These are phyloP conservation scores for Campoplex capitator DNA, from an alignment of 2,888 invertebrate species.

Conservation along the genomic window DNA sequence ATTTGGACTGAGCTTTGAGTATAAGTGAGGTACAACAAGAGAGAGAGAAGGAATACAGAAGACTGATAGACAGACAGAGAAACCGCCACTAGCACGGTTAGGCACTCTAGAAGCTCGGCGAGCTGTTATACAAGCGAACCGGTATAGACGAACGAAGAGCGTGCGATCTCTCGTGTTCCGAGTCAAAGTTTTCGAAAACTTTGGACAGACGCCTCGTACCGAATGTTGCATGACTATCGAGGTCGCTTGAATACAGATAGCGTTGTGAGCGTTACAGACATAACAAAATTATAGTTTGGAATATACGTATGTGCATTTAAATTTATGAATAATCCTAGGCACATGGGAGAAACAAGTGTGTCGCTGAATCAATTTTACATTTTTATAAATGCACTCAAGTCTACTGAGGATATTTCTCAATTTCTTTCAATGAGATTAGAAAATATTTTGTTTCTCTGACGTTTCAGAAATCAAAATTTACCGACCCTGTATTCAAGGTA, in stretches of 20 bases:
- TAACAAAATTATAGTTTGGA: not conserved
- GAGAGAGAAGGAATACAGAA: conserved; percentile 25
- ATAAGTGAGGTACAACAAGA: conserved; percentile 22
- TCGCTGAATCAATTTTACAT: conserved; percentile 8
- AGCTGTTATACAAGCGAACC: conserved; percentile 48
- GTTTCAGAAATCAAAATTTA: not conserved
- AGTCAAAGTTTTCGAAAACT: conserved; percentile 63
- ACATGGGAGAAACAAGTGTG: not conserved
- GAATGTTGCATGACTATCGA: conserved; percentile 59
- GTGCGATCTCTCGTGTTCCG: conserved; percentile 57
- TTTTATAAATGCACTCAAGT: not conserved
- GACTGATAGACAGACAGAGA: conserved; percentile 15
- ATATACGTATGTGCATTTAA: not conserved
- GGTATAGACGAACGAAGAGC: conserved; percentile 32
- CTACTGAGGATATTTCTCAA: not conserved
- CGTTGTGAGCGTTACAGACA: conserved; percentile 10
- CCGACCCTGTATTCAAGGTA: not conserved
- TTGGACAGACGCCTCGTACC: conserved; percentile 59
- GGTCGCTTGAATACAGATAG: conserved; percentile 31
- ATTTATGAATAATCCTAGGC: not conserved
- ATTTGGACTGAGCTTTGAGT: conserved; percentile 37
- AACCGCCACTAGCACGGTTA: conserved; percentile 33
- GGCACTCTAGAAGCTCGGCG: conserved; percentile 52
- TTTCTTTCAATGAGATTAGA: not conserved
- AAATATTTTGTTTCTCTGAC: not conserved